Conservation (phyloP, 2,888 invertebrate genomes). For the Steromphala cineraria region DNA sequence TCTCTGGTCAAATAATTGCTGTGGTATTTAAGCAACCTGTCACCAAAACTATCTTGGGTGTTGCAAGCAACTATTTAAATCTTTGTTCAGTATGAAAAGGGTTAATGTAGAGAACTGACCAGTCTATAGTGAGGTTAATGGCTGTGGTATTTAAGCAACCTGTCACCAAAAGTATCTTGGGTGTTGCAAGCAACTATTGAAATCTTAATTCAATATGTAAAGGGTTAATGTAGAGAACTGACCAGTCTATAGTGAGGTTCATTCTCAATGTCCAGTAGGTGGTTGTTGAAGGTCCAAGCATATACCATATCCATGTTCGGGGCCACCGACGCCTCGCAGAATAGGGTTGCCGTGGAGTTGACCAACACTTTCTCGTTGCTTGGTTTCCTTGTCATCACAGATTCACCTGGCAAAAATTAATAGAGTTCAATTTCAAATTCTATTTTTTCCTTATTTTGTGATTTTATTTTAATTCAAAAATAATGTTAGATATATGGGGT, state of each 20-base stretch:
- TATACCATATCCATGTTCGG: slow-evolving; percentile 58
- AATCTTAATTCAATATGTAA: no score
- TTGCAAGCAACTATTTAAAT: no score
- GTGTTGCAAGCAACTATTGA: no score
- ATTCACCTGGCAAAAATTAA: slow-evolving; percentile 31
- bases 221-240: neutral
- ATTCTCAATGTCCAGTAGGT: slow-evolving; percentile 47
- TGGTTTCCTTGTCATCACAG: slow-evolving; percentile 43
- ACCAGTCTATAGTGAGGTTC: slow-evolving; percentile 47
- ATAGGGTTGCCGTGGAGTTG: slow-evolving; percentile 58
- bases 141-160: no score
- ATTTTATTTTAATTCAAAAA: no score
- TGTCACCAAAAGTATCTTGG: no score
- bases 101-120: slow-evolving; percentile 28
- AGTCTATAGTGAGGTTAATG: slow-evolving; percentile 37
- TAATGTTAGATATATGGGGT: no score
- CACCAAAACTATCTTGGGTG: no score
- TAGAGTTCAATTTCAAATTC: neutral
- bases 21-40: no score
- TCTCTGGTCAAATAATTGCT: no score
- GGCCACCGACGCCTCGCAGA: slow-evolving; percentile 56
- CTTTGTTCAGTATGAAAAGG: no score
- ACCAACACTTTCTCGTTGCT: slow-evolving; percentile 44
- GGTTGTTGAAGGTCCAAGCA: slow-evolving; percentile 62
- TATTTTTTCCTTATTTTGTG: no score